phyloP scores from a whole-genome alignment of 2,888 invertebrate species.

The Eupelmus urozonus region DNA sequence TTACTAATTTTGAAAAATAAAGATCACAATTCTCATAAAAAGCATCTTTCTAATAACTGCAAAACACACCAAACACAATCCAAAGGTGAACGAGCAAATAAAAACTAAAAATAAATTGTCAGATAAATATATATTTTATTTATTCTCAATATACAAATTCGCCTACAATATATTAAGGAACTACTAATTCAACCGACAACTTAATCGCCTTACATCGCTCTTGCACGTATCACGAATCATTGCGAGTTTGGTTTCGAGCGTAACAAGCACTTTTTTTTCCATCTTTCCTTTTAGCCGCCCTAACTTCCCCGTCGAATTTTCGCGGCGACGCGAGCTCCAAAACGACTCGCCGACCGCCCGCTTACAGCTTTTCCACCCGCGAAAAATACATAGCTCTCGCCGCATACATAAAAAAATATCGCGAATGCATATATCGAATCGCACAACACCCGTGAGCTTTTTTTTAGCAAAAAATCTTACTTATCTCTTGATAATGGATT shows the following conservation, averaged over 20 bases:
- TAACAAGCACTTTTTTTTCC: slow-evolving; percentile 63
- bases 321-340: not conserved
- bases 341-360: not conserved
- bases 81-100: too few relatives aligned
- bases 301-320: slow-evolving; percentile 6
- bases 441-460: slow-evolving; percentile 57
- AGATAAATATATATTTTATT: slow-evolving; percentile 72
- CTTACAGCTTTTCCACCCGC: slow-evolving; percentile 13
- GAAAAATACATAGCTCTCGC: slow-evolving; percentile 45
- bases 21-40: too few relatives aligned
- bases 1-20: too few relatives aligned
- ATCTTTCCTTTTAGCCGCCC: slow-evolving; percentile 15
- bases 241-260: slow-evolving; percentile 72
- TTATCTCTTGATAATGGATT: slow-evolving; percentile 5
- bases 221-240: slow-evolving; percentile 71
- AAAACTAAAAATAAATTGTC: slow-evolving; percentile 46
- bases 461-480: slow-evolving; percentile 9
- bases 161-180: slow-evolving; percentile 73
- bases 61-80: too few relatives aligned
- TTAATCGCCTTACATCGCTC: slow-evolving; percentile 65
- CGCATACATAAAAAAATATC: slow-evolving; percentile 57
- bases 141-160: slow-evolving; percentile 74
- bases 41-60: too few relatives aligned
- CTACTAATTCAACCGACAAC: slow-evolving; percentile 71
- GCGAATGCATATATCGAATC: slow-evolving; percentile 55